Percentiles rank a stretch among this genome's conserved stretches.
Evolutionary conservation across 2,888 invertebrate species (phyloP).

Genomic region (Teleiodes luculella): DNA sequence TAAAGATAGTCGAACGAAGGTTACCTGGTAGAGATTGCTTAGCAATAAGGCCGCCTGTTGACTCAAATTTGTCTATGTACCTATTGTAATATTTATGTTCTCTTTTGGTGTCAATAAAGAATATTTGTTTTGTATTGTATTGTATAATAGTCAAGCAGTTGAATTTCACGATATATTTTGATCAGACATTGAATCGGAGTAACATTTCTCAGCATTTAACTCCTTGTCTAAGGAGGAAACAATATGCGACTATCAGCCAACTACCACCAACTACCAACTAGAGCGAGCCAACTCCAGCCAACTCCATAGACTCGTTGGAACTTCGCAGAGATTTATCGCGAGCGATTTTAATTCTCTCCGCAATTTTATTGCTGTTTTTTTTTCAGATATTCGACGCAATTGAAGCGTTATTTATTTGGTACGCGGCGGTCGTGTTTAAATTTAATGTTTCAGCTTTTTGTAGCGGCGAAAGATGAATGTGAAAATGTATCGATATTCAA

Average conservation of each 20-base stretch:
- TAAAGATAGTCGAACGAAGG: too few relatives aligned
- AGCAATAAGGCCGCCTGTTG: too few relatives aligned
- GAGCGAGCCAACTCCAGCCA: neutral
- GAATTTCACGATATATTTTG: too few relatives aligned
- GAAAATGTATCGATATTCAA: neutral
- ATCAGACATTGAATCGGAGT: neutral
- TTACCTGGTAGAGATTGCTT: too few relatives aligned
- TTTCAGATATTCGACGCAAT: slow-evolving; percentile 2
- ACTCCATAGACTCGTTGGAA: slow-evolving; percentile 2
- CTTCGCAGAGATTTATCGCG: slow-evolving; percentile 9
- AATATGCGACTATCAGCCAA: neutral
- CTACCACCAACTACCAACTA: slow-evolving; percentile 1
- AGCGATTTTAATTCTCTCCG: slow-evolving; percentile 14
- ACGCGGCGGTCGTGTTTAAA: neutral
- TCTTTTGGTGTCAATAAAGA: too few relatives aligned
- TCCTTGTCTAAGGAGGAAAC: neutral
- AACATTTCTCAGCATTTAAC: neutral
- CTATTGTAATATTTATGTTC: too few relatives aligned
- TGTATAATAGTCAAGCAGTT: too few relatives aligned
- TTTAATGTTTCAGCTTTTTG: neutral
- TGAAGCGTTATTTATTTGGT: slow-evolving; percentile 3
- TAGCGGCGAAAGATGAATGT: neutral
- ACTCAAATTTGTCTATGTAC: too few relatives aligned
- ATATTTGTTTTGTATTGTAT: too few relatives aligned
- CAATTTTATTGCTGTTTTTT: slow-evolving; percentile 6